Evolutionary conservation across 2,113 vertebrate species (phyloP), one percentile per base, ranked within the genome.

Genomic region (Alexandromys fortis): DNA sequence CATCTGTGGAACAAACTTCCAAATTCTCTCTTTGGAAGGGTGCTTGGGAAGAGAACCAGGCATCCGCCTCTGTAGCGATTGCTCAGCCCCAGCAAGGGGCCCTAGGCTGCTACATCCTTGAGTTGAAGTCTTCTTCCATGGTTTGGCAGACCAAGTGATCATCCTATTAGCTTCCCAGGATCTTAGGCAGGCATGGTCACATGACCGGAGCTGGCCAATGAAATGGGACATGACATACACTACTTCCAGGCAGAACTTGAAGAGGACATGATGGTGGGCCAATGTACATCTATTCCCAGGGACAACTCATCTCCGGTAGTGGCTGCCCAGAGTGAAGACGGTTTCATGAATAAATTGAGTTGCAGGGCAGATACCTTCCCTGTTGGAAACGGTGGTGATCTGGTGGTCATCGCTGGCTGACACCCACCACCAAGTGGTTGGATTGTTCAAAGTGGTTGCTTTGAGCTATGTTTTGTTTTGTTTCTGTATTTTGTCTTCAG

Each of bases 71-170:
- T 35, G 21, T 7, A 72, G 52, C 19, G 47, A 42, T n/a, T 24
- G 76, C 77, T 75, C 7, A n/a, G 90, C 11, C 35, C 38, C 75
- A 17, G 9, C 35, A 4, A 13, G 35, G 12, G 2, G 3, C 49
- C 7, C 33, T 0, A 5, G 55, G 55, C 61, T 28, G 21, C 73
- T 12, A 0, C 0, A 45, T 11, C 55, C 89, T 13, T 26, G 67
- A 4, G 3, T 21, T 72, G 30, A 9, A 1, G 11, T 63, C n/a
- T 4, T 22, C 45, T 38, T 47, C 63, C 0, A 2, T 0, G 0
- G 12, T 0, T 4, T 19, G 68, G 42, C 30, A 21, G 38, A 16
- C 3, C 1, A 47, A 0, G 0, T 6, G 6, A 0, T 0, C 3
- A 14, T 5, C 17, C 30, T 1, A 21, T 9, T 49, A n/a, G 61